phyloP scores from a whole-genome alignment of 2,113 vertebrate genomes.

The Natator depressus region DNA sequence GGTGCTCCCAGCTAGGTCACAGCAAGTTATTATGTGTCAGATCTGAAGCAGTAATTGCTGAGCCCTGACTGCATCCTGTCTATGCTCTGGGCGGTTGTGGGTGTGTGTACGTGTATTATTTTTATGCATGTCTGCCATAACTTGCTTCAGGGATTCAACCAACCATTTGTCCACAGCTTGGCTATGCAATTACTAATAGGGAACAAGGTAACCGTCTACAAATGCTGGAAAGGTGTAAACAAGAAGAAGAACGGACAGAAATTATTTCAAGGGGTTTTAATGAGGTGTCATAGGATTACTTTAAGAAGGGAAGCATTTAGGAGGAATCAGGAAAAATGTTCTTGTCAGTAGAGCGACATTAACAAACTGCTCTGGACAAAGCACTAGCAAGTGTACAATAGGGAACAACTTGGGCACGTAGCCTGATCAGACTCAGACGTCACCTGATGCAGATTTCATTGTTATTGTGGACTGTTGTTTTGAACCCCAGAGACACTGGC shows the following conservation, averaged over 20 bases:
- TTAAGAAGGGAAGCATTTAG: background rate
- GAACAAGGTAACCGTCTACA: background rate
- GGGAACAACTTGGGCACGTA: background rate
- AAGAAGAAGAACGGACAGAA: background rate
- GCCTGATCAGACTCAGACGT: background rate
- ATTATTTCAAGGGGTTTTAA: background rate
- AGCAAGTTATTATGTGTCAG: slow-evolving; percentile 27
- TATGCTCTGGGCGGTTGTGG: slow-evolving; percentile 41
- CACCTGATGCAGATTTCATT: background rate
- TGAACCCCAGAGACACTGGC: background rate
- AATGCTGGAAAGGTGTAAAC: background rate
- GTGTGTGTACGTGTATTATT: background rate
- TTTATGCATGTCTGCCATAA: slow-evolving; percentile 54
- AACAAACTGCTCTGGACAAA: slow-evolving; percentile 21
- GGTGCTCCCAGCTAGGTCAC: slow-evolving; percentile 46
- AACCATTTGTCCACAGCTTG: slow-evolving; percentile 33
- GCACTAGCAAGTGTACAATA: background rate
- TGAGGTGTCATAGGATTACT: background rate
- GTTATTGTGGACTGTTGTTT: background rate
- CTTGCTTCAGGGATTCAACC: slow-evolving; percentile 60
- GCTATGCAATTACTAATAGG: slow-evolving; percentile 10
- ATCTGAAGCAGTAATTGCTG: slow-evolving; percentile 53
- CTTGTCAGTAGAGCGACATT: background rate
- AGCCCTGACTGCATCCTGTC: slow-evolving; percentile 43
- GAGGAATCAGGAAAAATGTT: slow-evolving; percentile 3